Evolutionary conservation across 1,140 invertebrate genomes (phyloP), one percentile per base, ranked within the genome.

Genomic region (Solenopsis fugax): DNA sequence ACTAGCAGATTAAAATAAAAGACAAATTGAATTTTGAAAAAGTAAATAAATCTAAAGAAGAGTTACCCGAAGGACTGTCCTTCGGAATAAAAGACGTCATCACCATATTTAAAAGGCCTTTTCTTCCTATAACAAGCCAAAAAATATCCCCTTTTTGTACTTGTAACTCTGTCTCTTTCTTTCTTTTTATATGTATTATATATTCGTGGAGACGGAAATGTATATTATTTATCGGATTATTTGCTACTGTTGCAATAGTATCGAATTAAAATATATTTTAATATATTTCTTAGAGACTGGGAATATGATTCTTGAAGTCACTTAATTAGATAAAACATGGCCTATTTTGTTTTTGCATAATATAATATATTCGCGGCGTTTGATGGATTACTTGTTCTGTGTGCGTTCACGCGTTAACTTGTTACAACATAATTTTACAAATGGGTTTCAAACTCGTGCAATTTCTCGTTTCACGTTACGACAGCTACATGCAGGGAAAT

Each of bases 371-470:
- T 69, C 12, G 18, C 21, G 6, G 16, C 16, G 41, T 13, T 69
- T 13, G 9, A 56, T 34, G 12, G 10, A 56, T 54, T 41, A 13
- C 13, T 69, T n/a, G 24, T 81, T 71, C 13, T 4, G 21, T 58
- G 50, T 10, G 65, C 50, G 56, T 34, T 81, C 65, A 81, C 12
- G 78, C 37, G 50, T 72, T 54, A 72, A 71, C 50, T 71, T 13
- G 48, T 71, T 81, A 81, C 65, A 71, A 58, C 65, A 64, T 34
- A 65, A 64, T 34, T 41, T 65, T 48, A 67, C 76, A 80, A 80
- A 52, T 16, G 9, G 45, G 13, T 67, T 37, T 80, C 24, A 21
- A 21, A 64, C 34, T 81, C 64, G 48, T 10, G 64, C 34, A 45
- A 41, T 41, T 81, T 81, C 77, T 69, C 9, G 34, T 13, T 52